Conservation (phyloP, 2,888 invertebrate genomes). For the Dasysyrphus tricinctus region DNA sequence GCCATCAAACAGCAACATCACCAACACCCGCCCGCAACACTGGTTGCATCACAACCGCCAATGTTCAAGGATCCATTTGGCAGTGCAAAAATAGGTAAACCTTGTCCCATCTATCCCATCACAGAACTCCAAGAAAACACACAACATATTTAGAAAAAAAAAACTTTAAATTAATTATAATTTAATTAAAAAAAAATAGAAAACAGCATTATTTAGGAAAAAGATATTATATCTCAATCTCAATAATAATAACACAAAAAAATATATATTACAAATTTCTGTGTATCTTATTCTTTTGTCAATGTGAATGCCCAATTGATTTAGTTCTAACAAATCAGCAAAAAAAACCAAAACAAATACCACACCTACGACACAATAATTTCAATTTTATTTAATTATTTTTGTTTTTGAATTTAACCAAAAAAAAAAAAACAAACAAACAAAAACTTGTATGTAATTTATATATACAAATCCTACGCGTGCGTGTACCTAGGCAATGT, state of each 20-base stretch:
- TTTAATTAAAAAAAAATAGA: constrained; percentile 11
- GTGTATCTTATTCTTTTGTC: constrained; percentile 66
- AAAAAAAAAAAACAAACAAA: constrained; percentile 27
- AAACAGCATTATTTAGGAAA: constrained; percentile 43
- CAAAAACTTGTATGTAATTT: constrained; percentile 43
- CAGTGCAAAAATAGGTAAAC: constrained; percentile 87
- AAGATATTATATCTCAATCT: constrained; percentile 55
- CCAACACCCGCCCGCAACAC: constrained; percentile 56
- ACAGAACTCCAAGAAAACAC: constrained; percentile 73
- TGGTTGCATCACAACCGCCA: constrained; percentile 83
- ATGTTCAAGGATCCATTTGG: constrained; percentile 87
- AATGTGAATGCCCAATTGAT: constrained; percentile 66
- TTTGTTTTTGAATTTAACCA: constrained; percentile 13
- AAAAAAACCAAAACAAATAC: constrained; percentile 25
- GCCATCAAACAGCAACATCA: constrained; percentile 88
- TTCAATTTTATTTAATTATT: constrained; percentile 1
- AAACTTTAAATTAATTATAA: neutral
- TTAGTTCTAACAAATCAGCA: constrained; percentile 51
- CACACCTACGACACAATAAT: constrained; percentile 15
- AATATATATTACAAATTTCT: constrained; percentile 59
- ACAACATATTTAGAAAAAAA: constrained; percentile 67
- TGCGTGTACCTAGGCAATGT: constrained; percentile 85
- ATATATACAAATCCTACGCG: constrained; percentile 52
- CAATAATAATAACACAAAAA: constrained; percentile 34
- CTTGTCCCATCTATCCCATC: constrained; percentile 72